Conservation (phyloP, 2,113 vertebrate species). For the Oxyura jamaicensis region DNA sequence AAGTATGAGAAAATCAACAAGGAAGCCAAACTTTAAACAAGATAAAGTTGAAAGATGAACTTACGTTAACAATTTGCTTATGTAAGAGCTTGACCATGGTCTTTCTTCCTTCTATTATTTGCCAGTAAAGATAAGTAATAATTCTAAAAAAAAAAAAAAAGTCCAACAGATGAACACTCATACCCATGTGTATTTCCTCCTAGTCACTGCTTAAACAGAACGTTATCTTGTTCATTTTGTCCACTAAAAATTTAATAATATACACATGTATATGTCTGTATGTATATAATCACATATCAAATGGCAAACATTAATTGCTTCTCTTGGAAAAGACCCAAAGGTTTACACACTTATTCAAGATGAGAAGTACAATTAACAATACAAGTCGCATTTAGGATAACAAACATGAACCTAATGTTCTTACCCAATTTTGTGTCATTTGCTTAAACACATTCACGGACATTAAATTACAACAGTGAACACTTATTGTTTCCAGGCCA, state of each 20-base stretch:
- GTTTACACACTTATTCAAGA: neutral
- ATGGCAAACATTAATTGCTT: neutral
- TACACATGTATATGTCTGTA: neutral
- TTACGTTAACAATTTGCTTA: conserved; percentile 90
- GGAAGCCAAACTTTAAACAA: neutral
- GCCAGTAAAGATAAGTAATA: conserved; percentile 87
- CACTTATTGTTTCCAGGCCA: neutral
- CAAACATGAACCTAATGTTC: neutral
- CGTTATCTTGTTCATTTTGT: neutral
- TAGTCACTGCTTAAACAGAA: neutral
- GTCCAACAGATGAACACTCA: neutral
- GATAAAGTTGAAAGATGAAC: conserved; percentile 43
- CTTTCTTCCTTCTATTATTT: conserved; percentile 88
- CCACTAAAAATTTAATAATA: neutral
- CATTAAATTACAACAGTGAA: neutral
- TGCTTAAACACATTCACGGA: neutral
- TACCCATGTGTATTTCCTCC: neutral
- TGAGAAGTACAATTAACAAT: neutral
- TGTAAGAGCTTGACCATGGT: conserved; percentile 76
- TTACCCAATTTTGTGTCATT: neutral
- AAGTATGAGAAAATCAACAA: neutral
- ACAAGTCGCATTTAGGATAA: neutral
- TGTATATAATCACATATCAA: neutral
- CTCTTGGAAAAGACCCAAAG: neutral
- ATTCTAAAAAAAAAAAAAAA: conserved; percentile 72